A percentile compares a stretch with the other conserved stretches of the same genome.
Conservation (phyloP, 2,888 invertebrate species). For the Papilio elwesi region DNA sequence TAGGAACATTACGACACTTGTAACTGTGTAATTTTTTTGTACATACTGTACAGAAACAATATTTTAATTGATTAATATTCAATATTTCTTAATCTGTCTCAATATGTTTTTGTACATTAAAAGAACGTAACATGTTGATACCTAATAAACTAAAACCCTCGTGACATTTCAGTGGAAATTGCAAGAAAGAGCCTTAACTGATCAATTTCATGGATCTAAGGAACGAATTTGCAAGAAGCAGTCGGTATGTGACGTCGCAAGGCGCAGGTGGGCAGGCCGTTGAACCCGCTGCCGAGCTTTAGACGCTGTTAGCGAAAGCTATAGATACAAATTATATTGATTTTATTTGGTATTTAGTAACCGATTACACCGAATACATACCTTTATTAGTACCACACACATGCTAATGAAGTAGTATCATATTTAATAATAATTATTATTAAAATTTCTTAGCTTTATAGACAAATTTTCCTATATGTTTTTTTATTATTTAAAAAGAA, state of each 20-base stretch:
- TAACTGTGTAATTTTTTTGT: no score
- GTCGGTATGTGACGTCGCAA: conserved; percentile 71
- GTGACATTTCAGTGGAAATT: conserved; percentile 19
- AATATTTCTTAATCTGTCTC: no score
- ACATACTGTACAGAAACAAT: no score
- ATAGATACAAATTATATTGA: background rate
- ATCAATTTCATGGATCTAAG: conserved; percentile 60
- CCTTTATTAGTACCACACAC: no score
- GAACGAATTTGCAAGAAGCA: conserved; percentile 59
- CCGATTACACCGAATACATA: no score
- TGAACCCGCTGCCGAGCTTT: conserved; percentile 57
- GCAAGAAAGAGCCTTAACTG: conserved; percentile 47
- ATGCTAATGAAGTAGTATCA: no score
- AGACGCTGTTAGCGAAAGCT: background rate
- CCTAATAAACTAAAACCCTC: background rate
- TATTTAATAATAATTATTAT: no score
- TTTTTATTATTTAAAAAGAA: no score
- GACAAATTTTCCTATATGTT: no score
- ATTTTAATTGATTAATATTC: no score
- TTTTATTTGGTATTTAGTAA: background rate
- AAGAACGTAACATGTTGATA: background rate
- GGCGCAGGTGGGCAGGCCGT: conserved; percentile 73
- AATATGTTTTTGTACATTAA: background rate
- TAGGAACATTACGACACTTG: no score
- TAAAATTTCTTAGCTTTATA: no score